Conservation (phyloP, 2,888 invertebrate species). For the Dinocampus coccinellae region DNA sequence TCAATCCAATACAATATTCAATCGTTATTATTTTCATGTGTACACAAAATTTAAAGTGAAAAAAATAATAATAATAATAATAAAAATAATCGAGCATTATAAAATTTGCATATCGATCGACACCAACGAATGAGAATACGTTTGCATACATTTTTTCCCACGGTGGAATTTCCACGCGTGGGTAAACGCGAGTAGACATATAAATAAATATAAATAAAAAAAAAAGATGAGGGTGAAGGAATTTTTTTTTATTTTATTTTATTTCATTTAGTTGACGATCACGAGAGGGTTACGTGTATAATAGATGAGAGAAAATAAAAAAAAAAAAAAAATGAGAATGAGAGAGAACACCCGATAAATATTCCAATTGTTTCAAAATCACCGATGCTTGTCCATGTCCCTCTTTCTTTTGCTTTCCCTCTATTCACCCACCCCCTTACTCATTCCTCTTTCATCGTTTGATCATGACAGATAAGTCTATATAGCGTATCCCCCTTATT, state of each 20-base stretch:
- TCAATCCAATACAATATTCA: not conserved
- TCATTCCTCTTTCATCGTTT: not conserved
- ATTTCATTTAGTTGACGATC: not conserved
- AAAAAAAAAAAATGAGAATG: not conserved
- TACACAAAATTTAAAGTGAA: not conserved
- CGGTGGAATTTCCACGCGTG: not conserved
- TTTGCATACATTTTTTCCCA: slow-evolving; percentile 1
- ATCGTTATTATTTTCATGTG: not conserved
- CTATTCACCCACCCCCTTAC: not conserved
- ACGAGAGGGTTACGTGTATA: not conserved
- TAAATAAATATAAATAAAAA: too few species aligned
- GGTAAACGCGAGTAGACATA: not conserved
- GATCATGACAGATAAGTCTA: slow-evolving; percentile 11
- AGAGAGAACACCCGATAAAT: slow-evolving; percentile 12
- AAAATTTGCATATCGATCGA: slow-evolving; percentile 3
- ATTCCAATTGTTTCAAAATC: slow-evolving; percentile 21
- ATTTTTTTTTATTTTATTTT: not conserved
- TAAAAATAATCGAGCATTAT: not conserved
- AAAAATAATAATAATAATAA: not conserved
- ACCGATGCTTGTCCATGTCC: slow-evolving; percentile 22
- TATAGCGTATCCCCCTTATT: slow-evolving; percentile 13
- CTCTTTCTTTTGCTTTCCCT: not conserved
- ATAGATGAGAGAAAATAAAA: not conserved
- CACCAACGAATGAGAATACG: not conserved
- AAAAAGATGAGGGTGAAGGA: not conserved